Evolutionary conservation across 2,797 vertebrate species (phyloP), one percentile per base, ranked within the genome.

Genomic region (Diplodus puntazzo): DNA sequence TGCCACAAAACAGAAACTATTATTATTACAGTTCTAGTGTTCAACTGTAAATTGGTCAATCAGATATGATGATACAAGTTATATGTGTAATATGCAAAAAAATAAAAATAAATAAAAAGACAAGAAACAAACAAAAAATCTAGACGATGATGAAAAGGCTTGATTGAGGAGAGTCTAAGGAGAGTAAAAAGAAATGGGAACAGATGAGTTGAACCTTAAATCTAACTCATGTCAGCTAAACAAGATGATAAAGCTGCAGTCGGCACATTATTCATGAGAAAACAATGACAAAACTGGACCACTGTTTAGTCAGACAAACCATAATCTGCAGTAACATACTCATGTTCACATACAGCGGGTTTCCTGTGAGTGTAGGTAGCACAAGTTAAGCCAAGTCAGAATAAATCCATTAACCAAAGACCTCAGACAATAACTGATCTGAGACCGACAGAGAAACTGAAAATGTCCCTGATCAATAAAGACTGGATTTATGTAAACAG

Each of bases 391-490:
- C 9, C 34, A 34, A 34, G 8, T 9, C 34, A 34, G 34, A 8
- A 34, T 34, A 9, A 73, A 80, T 75, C 62, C 25, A 61, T 52
- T 39, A 4, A 53, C 52, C 4, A 50, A 57, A 59, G 3, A 59
- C 53, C 12, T 65, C 9, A 79, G 60, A 82, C 46, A 60, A 59
- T 59, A 49, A 70, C 60, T 65, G 55, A 76, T 54, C 53, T 54
- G n/a, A 53, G 17, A 50, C 60, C 54, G 12, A 34, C 30, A 14
- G 55, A 68, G 23, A 17, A 68, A 42, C 43, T 4, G 34, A 42
- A 12, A 57, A 74, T 49, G 34, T 43, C 3, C 42, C 25, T 9
- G 48, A 72, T 63, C 11, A 52, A 69, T 46, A 42, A 73, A 77
- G 58, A 79, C 42, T 23, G n/a, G 23, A 48, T 59, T 62, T 23